These are phyloP conservation scores for Globicephala melas DNA, from an alignment of 2,113 vertebrate genomes.

Conservation along the genomic window DNA sequence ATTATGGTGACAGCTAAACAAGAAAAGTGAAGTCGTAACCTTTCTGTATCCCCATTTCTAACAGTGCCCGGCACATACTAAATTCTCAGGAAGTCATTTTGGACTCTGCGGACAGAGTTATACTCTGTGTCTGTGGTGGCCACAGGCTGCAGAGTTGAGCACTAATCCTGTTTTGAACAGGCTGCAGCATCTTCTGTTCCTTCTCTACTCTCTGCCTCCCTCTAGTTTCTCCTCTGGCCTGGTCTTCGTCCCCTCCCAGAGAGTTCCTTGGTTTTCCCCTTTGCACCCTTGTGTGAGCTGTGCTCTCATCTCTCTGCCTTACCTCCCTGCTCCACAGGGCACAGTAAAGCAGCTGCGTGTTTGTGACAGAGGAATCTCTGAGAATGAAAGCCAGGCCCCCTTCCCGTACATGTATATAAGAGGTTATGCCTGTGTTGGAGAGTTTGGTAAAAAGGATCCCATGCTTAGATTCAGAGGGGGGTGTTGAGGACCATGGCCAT, in stretches of 20 bases:
- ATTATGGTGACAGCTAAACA: neutral
- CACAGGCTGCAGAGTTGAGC: neutral
- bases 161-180: too few species aligned
- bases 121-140: neutral
- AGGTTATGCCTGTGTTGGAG: neutral
- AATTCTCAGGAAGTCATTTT: neutral
- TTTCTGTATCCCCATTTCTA: neutral
- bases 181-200: neutral
- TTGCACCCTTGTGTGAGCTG: neutral
- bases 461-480: neutral
- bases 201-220: neutral
- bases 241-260: neutral
- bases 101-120: neutral
- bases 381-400: neutral
- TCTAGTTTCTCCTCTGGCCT: neutral
- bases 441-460: neutral
- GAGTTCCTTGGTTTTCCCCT: neutral
- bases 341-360: neutral
- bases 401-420: neutral
- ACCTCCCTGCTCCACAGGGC: neutral
- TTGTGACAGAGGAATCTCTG: neutral
- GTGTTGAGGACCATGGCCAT: neutral
- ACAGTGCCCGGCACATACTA: neutral
- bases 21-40: neutral
- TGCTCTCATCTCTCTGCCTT: neutral